Conservation (phyloP, 2,888 invertebrate genomes). For the Imbricaverruca yamaguchii region DNA sequence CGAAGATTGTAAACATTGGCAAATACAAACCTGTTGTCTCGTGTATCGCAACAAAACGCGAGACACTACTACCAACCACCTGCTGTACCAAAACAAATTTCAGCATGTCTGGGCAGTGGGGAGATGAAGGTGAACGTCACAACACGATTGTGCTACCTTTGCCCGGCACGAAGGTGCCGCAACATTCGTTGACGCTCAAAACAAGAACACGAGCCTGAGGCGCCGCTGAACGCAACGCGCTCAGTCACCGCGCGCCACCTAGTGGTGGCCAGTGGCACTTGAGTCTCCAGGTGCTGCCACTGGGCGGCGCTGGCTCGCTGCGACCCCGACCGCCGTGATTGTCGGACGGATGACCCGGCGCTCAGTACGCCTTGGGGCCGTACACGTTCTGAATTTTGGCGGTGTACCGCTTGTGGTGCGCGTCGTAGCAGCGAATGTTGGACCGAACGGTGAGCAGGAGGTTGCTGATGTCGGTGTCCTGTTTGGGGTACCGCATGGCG, state of each 20-base stretch:
- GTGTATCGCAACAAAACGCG: too few relatives aligned
- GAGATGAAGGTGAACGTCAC: too few relatives aligned
- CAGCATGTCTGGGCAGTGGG: too few relatives aligned
- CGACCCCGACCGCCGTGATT: neutral
- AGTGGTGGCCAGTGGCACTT: neutral
- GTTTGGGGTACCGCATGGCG: neutral
- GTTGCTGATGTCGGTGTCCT: neutral
- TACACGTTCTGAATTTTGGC: neutral
- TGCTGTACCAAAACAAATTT: too few relatives aligned
- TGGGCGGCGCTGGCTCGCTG: neutral
- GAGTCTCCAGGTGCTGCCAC: neutral
- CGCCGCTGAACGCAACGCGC: neutral
- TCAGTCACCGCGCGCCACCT: neutral
- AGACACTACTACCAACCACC: too few relatives aligned
- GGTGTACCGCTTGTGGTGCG: slow-evolving; percentile 8
- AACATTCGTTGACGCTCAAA: too few relatives aligned
- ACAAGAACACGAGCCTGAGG: too few relatives aligned
- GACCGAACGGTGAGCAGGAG: neutral
- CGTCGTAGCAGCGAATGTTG: slow-evolving; percentile 17
- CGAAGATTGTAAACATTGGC: too few relatives aligned
- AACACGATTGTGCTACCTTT: too few relatives aligned
- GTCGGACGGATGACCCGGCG: neutral
- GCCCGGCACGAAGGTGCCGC: too few relatives aligned
- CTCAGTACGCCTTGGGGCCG: neutral
- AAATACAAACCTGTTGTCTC: too few relatives aligned